Conservation (phyloP, 2,113 vertebrate genomes). For the Pterocles burchelli region DNA sequence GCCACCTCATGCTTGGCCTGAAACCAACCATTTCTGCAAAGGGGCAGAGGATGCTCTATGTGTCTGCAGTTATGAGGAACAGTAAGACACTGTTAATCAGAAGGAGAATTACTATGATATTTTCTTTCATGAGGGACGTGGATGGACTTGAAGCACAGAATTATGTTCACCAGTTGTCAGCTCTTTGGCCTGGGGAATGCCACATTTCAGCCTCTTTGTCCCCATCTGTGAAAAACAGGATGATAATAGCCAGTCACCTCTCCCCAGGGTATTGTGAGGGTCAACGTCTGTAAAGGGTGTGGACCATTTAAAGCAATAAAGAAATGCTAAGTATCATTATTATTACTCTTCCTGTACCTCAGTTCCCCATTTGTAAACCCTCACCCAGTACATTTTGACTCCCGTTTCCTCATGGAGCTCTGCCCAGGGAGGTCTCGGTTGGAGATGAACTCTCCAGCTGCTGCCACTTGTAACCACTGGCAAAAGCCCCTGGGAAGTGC, state of each 20-base stretch:
- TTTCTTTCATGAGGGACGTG: background rate
- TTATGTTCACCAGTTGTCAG: background rate
- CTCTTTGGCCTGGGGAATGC: background rate
- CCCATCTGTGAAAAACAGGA: background rate
- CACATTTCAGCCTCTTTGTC: background rate
- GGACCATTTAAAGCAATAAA: slow-evolving; percentile 40
- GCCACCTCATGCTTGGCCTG: background rate
- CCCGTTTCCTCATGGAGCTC: background rate
- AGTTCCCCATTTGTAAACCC: slow-evolving; percentile 42
- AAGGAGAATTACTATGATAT: background rate
- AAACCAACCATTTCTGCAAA: background rate
- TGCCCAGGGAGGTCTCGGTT: background rate
- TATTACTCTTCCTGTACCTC: slow-evolving; percentile 39
- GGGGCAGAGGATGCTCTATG: background rate
- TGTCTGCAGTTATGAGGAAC: background rate
- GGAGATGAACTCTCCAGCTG: background rate
- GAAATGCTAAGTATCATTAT: slow-evolving; percentile 43
- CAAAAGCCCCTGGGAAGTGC: background rate
- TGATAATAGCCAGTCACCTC: background rate
- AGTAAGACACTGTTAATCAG: background rate
- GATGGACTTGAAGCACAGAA: background rate
- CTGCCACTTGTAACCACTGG: background rate
- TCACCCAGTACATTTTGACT: background rate
- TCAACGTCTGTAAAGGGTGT: slow-evolving; percentile 19
- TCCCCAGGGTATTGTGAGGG: slow-evolving; percentile 9